A percentile compares a stretch with the other conserved stretches of the same genome.
Evolutionary conservation across 2,113 vertebrate species (phyloP).

Genomic region (Peromyscus maniculatus): DNA sequence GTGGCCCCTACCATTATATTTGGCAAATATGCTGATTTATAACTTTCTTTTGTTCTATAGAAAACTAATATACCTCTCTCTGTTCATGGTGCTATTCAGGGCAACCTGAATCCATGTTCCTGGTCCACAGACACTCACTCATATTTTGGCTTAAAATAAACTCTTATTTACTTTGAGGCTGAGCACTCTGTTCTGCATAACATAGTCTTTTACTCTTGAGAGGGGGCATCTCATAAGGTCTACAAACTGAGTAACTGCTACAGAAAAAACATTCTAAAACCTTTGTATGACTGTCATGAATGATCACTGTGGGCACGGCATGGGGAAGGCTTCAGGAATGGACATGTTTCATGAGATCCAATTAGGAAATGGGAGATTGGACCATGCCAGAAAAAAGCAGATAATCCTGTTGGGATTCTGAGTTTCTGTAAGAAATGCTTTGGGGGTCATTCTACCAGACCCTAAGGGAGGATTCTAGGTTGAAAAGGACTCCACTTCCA

Average conservation of each 20-base stretch:
- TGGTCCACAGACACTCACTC: background rate
- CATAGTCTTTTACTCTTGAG: background rate
- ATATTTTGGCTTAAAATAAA: background rate
- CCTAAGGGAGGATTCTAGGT: background rate
- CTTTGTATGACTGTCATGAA: background rate
- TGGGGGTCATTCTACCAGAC: background rate
- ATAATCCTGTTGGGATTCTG: background rate
- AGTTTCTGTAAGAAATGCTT: background rate
- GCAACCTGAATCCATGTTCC: background rate
- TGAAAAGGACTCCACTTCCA: background rate
- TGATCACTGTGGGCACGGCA: background rate
- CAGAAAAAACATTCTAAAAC: background rate
- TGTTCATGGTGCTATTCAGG: background rate
- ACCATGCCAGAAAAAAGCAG: background rate
- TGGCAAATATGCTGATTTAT: background rate
- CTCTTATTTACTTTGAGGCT: background rate
- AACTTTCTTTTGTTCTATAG: background rate
- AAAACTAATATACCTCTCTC: background rate
- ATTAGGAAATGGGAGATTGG: background rate
- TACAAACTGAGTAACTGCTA: background rate
- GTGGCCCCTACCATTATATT: background rate
- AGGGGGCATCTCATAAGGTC: background rate
- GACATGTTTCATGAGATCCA: background rate
- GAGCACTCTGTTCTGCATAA: background rate
- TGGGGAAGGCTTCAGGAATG: background rate